Evolutionary conservation across 2,113 vertebrate species (phyloP), one percentile per base, ranked within the genome.

Genomic region (Melanotaenia duboulayi): DNA sequence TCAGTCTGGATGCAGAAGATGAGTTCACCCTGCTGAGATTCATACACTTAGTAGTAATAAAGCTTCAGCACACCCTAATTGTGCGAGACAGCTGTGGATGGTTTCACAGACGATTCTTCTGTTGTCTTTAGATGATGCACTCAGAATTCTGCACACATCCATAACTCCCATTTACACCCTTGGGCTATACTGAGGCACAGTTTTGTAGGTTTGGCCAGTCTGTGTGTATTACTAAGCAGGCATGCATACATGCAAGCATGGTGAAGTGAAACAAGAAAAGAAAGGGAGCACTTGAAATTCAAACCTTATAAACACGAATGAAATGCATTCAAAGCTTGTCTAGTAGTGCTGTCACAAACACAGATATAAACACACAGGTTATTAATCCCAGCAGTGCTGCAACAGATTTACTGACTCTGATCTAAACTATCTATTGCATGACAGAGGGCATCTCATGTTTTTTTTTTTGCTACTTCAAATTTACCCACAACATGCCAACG

Each of bases 51-150:
- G 56, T 60, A 40, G 62, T 61, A 63, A 71, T 76, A 66, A 58
- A 70, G 68, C 48, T 40, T 61, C 46, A 28, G 61, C 13, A 35
- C 52, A 70, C 81, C 58, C 60, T 87, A 85, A 90, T 80, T 87
- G 80, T 69, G 68, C 48, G 44, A 60, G 85, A 58, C 54, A 80
- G 83, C 48, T 28, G 52, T 80, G 52, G 73, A 77, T 39, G 50
- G 66, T 75, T 82, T 78, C 71, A 46, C 73, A 52, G 57, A 72
- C 4, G 40, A 81, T 80, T 84, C 74, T 76, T 83, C 65, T 37
- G 69, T 51, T 55, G 76, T 76, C 48, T 78, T 40, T 51, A 23
- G 70, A 55, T 44, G 71, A 59, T 54, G 52, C 61, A 52, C 39
- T 73, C 32, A 1, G 57, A 56, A 77, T 87, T 90, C 76, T 64